A percentile compares a stretch with the other conserved stretches of the same genome.
Evolutionary conservation across 2,113 vertebrate species (phyloP).

Genomic region (Phaetusa simplex): DNA sequence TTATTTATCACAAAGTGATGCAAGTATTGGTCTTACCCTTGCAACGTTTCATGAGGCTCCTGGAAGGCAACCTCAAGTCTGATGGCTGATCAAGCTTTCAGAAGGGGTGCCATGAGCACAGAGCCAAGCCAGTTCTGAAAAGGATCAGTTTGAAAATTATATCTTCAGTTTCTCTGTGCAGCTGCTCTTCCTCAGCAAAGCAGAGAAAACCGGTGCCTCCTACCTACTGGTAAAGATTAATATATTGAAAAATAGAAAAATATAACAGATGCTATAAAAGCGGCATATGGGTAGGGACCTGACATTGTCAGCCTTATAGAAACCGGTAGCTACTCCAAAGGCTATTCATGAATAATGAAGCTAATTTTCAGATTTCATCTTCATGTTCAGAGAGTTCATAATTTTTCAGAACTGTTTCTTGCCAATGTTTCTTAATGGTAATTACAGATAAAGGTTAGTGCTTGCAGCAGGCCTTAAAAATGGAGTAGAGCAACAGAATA

Average conservation of each 20-base stretch:
- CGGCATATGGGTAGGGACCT: not conserved
- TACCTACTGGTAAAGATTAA: not conserved
- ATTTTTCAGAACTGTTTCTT: not conserved
- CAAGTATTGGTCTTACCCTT: not conserved
- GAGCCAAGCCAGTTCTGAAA: not conserved
- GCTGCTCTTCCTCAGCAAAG: not conserved
- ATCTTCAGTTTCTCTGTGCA: not conserved
- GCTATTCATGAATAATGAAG: not conserved
- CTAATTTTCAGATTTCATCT: not conserved
- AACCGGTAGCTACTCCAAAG: not conserved
- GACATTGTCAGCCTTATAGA: not conserved
- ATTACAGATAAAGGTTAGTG: not conserved
- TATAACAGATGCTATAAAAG: not conserved
- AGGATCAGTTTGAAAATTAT: not conserved
- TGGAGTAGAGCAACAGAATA: not conserved
- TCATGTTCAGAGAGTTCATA: not conserved
- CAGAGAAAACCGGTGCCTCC: not conserved
- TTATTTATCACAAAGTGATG: not conserved
- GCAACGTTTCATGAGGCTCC: not conserved
- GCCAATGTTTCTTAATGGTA: not conserved
- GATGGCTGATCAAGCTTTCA: not conserved
- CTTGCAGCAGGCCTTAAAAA: not conserved
- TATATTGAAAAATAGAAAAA: not conserved
- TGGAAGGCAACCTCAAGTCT: not conserved
- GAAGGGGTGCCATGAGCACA: not conserved